phyloP scores from a whole-genome alignment of 2,888 invertebrate genomes.

The Ceramica pisi region DNA sequence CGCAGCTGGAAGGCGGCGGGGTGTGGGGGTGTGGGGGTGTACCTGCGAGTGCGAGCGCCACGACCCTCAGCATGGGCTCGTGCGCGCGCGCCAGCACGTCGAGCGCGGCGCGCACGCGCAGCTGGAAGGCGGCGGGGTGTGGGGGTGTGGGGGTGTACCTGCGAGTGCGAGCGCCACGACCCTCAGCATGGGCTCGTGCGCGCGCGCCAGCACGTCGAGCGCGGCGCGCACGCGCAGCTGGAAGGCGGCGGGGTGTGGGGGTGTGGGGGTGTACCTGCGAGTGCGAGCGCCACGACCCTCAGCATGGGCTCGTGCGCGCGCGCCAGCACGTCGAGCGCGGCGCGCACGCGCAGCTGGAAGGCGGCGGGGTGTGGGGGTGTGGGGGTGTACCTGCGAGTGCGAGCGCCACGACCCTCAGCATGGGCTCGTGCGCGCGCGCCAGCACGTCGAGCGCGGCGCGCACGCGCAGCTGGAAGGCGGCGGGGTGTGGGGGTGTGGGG shows the following conservation, averaged over 20 bases:
- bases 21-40: no score
- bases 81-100: conserved; percentile 95
- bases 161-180: conserved; percentile 91
- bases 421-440: conserved; percentile 91
- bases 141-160: conserved; percentile 80
- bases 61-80: conserved; percentile 81
- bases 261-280: conserved; percentile 86
- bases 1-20: conserved; percentile 97
- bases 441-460: conserved; percentile 96
- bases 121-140: conserved; percentile 97
- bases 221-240: conserved; percentile 96
- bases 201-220: conserved; percentile 96
- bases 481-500: no score
- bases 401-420: conserved; percentile 84
- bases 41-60: conserved; percentile 92
- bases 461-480: conserved; percentile 97
- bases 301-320: conserved; percentile 89
- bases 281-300: conserved; percentile 90
- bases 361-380: no score
- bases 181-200: conserved; percentile 83
- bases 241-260: conserved; percentile 97
- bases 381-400: conserved; percentile 91
- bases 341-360: conserved; percentile 96
- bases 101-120: conserved; percentile 95
- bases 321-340: conserved; percentile 96